Base-by-base conservation (phyloP, 2,797 vertebrate species). In the Takifugu ocellatus region DNA sequence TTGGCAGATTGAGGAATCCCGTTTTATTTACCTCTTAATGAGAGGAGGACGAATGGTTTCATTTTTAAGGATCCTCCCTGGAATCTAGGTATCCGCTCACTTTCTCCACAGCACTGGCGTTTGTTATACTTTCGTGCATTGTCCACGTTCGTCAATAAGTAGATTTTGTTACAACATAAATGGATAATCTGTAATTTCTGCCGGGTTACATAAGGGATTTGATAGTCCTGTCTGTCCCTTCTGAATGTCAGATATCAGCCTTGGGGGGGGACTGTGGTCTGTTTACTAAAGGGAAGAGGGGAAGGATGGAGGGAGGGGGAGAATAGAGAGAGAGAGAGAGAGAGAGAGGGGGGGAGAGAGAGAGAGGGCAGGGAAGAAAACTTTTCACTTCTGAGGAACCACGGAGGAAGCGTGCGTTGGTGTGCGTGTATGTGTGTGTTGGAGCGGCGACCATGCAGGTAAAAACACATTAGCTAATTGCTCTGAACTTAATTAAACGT, bases 361-460 rank as follows among this genome's bases (percentile, higher is more conserved):
- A 77, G 80, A 33, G 87, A 74, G 83, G 58, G 81, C 69, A 88
- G 54, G 86, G 76, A 90, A 91, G 87, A 91, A 91, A 91, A 92
- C 90, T 89, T 87, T 91, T 91, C 87, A 82, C 76, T 83, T 89
- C 81, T 86, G 86, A 92, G 76, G 90, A 92, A 78, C 88, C 59
- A 78, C 84, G 31, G 83, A 87, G 81, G 77, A 88, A 87, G 88
- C 87, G 89, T 84, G 90, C 84, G 90, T 77, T 81, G 66, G 84
- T 82, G 87, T 77, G 86, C 66, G 85, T 83, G 89, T 82, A 85
- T 76, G 86, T 66, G 85, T 25, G 46, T 86, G 84, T 68, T 83
- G 89, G 88, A 90, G 88, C 87, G 86, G 86, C 84, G 87, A 92
- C 88, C 89, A 92, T 92, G 90, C 91, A 92, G 91, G 91, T 92